Base-by-base conservation (phyloP, 2,113 vertebrate genomes). In the Lagopus muta region DNA sequence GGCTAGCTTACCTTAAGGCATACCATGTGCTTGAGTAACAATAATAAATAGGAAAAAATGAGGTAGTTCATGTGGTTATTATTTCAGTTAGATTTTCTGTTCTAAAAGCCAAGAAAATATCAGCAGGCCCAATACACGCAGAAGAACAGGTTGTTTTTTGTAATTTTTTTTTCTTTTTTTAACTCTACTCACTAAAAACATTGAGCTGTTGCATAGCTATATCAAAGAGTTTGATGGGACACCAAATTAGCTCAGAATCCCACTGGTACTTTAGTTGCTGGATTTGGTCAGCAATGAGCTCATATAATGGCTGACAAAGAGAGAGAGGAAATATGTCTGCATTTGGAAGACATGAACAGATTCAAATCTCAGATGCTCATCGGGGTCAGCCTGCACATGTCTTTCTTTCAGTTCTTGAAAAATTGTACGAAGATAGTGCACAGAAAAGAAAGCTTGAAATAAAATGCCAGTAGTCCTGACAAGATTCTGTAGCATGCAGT, bases 11-110 rank as follows among this genome's bases (percentile, higher is more conserved):
- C 57, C 42, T 95, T 91, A 90, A 91, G 57, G 87, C 85, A 85
- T 95, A 74, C 81, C 78, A 78, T 69, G 88, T 82, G 79, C 70
- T 91, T 94, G 82, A 90, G 91, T 86, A 95, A 93, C 74, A 95
- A 76, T 74, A 91, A 95, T 75, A 94, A 95, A 91, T 74, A 93
- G 82, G 66, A 75, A 95, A 95, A 94, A 96, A 92, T 78, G 38
- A 91, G 45, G 60, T 34, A 5, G 64, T 75, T 95, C 21, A 10
- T 73, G 79, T 83, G 61, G 86, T 80, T 89, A 83, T 88, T 92
- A 88, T 91, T 95, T 84, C 88, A 81, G 88, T 86, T 94, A 88
- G 65, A 40, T 91, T 81, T 93, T 96, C 88, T 91, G 21, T 75
- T 91, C 43, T 91, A 90, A 92, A 94, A 92, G 88, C 86, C 79